A percentile compares a stretch with the other conserved stretches of the same genome.
These are phyloP conservation scores for Asarcornis scutulata DNA, from an alignment of 2,113 vertebrate species.

Conservation along the genomic window DNA sequence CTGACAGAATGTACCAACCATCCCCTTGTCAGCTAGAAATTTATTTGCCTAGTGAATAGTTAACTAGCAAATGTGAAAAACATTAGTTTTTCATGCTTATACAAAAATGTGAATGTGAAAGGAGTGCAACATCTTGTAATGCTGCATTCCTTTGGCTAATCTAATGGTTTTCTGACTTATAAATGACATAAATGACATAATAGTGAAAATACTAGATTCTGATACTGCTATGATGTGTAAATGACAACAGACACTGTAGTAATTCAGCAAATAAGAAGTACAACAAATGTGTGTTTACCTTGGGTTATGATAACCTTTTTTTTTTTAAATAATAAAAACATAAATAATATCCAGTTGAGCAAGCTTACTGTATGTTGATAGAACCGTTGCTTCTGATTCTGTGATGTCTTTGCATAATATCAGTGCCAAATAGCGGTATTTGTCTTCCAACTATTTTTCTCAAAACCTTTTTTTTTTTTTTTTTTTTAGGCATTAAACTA, in stretches of 20 bases:
- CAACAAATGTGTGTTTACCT: not conserved
- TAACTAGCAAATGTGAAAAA: not conserved
- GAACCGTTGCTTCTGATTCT: not conserved
- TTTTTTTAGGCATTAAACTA: not conserved
- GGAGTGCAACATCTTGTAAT: not conserved
- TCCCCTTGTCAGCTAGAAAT: not conserved
- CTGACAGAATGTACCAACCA: not conserved
- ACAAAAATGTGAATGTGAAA: not conserved
- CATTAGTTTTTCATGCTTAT: not conserved
- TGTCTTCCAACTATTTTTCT: not conserved
- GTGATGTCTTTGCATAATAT: not conserved
- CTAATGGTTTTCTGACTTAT: not conserved
- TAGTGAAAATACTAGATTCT: not conserved
- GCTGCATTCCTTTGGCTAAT: not conserved
- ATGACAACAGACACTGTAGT: not conserved
- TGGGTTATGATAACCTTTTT: not conserved
- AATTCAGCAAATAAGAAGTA: not conserved
- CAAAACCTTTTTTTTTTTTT: not conserved
- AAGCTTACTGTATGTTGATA: not conserved
- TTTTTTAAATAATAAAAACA: not conserved
- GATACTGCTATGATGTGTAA: not conserved
- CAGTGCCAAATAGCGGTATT: not conserved
- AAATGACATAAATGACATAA: not conserved
- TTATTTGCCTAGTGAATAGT: not conserved
- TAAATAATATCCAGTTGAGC: not conserved